Evolutionary conservation across 1,140 invertebrate species (phyloP), one percentile per base, ranked within the genome.

Genomic region (Probaryconus sp.): DNA sequence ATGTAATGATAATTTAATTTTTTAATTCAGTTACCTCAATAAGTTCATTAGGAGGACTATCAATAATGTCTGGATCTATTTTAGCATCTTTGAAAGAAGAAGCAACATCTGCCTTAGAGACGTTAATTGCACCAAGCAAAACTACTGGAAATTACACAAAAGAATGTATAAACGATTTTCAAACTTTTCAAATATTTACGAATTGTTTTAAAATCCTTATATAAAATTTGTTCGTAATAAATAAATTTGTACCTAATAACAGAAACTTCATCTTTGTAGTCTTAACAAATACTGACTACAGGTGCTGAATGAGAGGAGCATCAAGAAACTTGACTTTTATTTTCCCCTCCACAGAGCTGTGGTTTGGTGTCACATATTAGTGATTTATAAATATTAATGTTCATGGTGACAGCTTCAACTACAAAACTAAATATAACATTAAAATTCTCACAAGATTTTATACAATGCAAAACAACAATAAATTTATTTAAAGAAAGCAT

Each of bases 11-110:
- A 5, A n/a, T 31, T 35, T 33, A 51, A 2, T 16, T 38, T 18
- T 40, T 7, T 31, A 31, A 38, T 20, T 10, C 14, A 67, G 14
- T 71, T 74, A 90, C 85, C 83, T 89, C 82, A 6, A 89, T 83
- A 6, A 82, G 64, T 28, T 86, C 80, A 6, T 35, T 60, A 5
- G 89, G 89, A 3, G 81, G 73, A 18, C 18, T 78, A 30, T 85
- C 81, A 50, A 90, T 82, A 16, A 90, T 89, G 35, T 90, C 89
- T 1, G 89, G 84, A 2, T 87, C 83, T 4, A 90, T 87, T 78
- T 84, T 85, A 2, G 89, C 84, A 5, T 83, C 64, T 63, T 89
- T 81, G 31, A 88, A 84, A 18, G 76, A 77, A 6, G 61, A 51
- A 18, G 78, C 68, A n/a, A 85, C 83, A 42, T 86, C 79, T n/a